These are phyloP conservation scores for Ceuthmochares aereus DNA, from an alignment of 2,113 vertebrate genomes.

Conservation along the genomic window DNA sequence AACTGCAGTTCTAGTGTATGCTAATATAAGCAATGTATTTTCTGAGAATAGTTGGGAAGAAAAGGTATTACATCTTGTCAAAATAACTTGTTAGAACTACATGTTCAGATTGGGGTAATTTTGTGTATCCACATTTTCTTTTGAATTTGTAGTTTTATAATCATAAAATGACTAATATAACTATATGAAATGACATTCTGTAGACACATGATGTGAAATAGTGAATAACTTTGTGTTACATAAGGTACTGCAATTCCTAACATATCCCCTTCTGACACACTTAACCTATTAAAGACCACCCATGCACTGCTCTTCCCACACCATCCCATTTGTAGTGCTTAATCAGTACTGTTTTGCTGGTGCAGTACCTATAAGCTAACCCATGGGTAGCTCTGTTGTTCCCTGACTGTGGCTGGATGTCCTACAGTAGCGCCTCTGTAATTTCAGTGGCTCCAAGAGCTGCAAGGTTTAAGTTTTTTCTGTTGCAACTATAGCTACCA, in stretches of 20 bases:
- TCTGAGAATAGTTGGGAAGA: slow-evolving; percentile 2
- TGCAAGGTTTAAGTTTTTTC: not conserved
- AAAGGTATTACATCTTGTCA: slow-evolving; percentile 43
- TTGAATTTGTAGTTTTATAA: slow-evolving; percentile 63
- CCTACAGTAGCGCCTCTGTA: not conserved
- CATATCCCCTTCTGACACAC: slow-evolving; percentile 17
- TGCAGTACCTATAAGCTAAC: fast-evolving
- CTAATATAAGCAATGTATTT: slow-evolving; percentile 43
- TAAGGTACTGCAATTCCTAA: slow-evolving; percentile 32
- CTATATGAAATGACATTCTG: slow-evolving; percentile 25
- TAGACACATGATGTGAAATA: slow-evolving; percentile 55
- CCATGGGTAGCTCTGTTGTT: not conserved
- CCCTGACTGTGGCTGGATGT: not conserved
- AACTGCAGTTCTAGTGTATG: slow-evolving; percentile 5
- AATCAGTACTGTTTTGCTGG: not conserved
- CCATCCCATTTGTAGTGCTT: not conserved
- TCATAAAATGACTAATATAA: slow-evolving; percentile 61
- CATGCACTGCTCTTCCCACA: slow-evolving; percentile 19
- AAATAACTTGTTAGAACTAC: slow-evolving; percentile 61
- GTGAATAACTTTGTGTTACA: slow-evolving; percentile 38
- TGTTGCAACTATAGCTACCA: not conserved
- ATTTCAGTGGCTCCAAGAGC: not conserved
- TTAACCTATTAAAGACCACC: slow-evolving; percentile 36
- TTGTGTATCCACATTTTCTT: slow-evolving; percentile 58
- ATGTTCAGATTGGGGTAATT: slow-evolving; percentile 55